These are phyloP conservation scores for Colaptes auratus DNA, from an alignment of 2,113 vertebrate genomes.

Conservation along the genomic window DNA sequence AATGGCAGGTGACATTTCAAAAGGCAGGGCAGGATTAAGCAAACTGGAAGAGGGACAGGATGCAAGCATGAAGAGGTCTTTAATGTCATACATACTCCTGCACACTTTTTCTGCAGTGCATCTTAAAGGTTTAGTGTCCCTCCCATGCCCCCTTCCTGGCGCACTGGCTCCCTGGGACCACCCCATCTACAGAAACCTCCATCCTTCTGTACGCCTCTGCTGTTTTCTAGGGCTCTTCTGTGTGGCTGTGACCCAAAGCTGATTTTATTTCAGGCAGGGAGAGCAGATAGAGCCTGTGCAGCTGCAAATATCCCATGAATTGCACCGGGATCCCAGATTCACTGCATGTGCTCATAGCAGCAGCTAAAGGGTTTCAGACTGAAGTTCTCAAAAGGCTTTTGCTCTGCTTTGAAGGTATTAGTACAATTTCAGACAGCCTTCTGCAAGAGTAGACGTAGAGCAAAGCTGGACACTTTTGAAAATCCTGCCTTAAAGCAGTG, in stretches of 20 bases:
- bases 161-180: background rate
- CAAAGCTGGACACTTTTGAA: background rate
- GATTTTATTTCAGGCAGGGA: background rate
- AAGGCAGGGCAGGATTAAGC: slow-evolving; percentile 30
- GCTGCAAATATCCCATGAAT: background rate
- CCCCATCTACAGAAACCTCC: background rate
- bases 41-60: background rate
- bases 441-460: background rate
- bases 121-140: background rate
- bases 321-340: background rate
- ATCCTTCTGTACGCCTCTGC: background rate
- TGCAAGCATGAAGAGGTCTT: background rate
- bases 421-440: background rate
- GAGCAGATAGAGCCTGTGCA: background rate
- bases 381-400: background rate
- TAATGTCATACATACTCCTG: background rate
- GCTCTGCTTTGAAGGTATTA: background rate
- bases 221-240: background rate
- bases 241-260: background rate
- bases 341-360: background rate
- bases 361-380: background rate
- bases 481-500: background rate
- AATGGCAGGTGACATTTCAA: slow-evolving; percentile 25
- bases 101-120: background rate
- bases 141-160: background rate